A percentile compares a stretch with the other conserved stretches of the same genome.
These are phyloP conservation scores for Lathamus discolor DNA, from an alignment of 2,113 vertebrate genomes.

Conservation along the genomic window DNA sequence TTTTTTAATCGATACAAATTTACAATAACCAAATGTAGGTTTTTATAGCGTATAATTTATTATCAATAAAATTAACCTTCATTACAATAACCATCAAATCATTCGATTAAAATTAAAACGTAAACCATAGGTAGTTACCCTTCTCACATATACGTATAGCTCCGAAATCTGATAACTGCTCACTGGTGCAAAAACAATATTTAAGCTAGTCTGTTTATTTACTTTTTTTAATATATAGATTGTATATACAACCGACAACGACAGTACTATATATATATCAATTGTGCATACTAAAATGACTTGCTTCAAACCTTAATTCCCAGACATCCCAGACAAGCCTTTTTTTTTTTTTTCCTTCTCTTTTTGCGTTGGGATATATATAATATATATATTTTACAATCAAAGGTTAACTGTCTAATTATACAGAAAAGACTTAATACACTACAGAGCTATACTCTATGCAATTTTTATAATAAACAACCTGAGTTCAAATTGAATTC, in stretches of 20 bases:
- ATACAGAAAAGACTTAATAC: constrained; percentile 73
- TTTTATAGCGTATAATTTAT: constrained; percentile 83
- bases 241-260: constrained; percentile 70
- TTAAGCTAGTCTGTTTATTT: constrained; percentile 67
- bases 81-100: constrained; percentile 77
- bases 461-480: constrained; percentile 80
- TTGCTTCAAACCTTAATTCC: constrained; percentile 57
- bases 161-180: constrained; percentile 71
- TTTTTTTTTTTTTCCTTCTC: background rate
- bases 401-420: constrained; percentile 75
- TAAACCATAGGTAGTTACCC: constrained; percentile 85
- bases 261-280: constrained; percentile 57
- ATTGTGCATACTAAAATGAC: constrained; percentile 67
- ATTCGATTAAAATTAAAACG: constrained; percentile 73
- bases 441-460: constrained; percentile 82
- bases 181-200: constrained; percentile 77
- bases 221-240: constrained; percentile 69
- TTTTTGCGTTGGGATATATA: constrained; percentile 46
- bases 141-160: constrained; percentile 79
- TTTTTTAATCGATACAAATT: constrained; percentile 73
- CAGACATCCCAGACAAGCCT: constrained; percentile 16
- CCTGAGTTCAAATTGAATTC: constrained; percentile 87
- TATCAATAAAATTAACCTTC: constrained; percentile 83
- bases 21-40: constrained; percentile 74
- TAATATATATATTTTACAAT: constrained; percentile 72